Evolutionary conservation across 2,888 invertebrate genomes (phyloP).

Genomic region (Fragum whitleyi): DNA sequence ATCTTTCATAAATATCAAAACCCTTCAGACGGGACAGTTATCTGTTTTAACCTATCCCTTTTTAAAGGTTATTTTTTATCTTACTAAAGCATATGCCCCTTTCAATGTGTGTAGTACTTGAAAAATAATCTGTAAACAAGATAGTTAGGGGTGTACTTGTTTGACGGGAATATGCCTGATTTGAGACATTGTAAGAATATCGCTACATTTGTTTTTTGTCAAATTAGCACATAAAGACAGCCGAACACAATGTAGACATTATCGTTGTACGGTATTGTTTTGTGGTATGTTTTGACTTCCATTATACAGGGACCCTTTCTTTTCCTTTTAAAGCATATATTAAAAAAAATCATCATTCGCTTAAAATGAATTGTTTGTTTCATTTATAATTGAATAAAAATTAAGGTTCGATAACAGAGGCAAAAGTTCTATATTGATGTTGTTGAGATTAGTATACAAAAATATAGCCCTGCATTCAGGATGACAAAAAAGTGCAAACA

Average conservation of each 20-base stretch:
- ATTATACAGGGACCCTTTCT: not conserved
- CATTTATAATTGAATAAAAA: no score
- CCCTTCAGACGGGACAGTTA: not conserved
- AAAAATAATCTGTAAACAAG: not conserved
- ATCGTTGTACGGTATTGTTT: slow-evolving; percentile 23
- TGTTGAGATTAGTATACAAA: no score
- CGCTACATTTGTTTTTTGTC: slow-evolving; percentile 22
- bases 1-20: slow-evolving; percentile 9
- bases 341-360: no score
- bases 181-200: slow-evolving; percentile 6
- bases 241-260: not conserved
- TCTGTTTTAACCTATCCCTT: not conserved
- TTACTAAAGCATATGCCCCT: slow-evolving; percentile 1
- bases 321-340: no score
- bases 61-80: not conserved
- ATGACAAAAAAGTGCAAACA: no score
- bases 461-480: no score
- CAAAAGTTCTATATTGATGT: no score
- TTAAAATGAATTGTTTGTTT: no score
- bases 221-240: slow-evolving; percentile 16
- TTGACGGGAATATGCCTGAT: slow-evolving; percentile 12
- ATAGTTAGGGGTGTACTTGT: slow-evolving; percentile 11
- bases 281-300: not conserved
- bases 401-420: no score
- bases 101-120: not conserved